These are phyloP conservation scores for Conger conger DNA, from an alignment of 2,113 vertebrate species.

Conservation along the genomic window DNA sequence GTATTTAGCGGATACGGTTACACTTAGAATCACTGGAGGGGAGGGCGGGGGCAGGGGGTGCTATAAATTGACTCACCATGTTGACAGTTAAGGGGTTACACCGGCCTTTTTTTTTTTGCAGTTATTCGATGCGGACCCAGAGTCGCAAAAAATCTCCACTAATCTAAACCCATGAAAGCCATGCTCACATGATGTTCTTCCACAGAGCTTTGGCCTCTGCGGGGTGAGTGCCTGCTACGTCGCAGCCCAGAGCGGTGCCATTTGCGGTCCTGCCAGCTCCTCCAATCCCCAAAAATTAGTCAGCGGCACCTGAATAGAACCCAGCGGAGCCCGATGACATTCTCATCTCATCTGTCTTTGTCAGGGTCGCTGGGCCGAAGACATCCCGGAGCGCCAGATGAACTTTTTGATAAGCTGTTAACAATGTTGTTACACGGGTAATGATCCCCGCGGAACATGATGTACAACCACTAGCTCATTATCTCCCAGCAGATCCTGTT, in stretches of 20 bases:
- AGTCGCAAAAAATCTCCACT: conserved; percentile 20
- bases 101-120: conserved; percentile 52
- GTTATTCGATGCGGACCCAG: conserved; percentile 13
- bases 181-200: background rate
- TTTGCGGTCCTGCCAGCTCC: conserved; percentile 3
- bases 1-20: conserved; percentile 50
- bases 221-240: background rate
- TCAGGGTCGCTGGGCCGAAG: conserved; percentile 45
- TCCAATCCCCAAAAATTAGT: conserved; percentile 50
- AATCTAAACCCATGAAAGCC: conserved; percentile 25
- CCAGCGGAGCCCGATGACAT: conserved; percentile 45
- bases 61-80: conserved; percentile 56
- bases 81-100: conserved; percentile 54
- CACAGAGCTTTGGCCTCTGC: background rate
- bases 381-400: conserved; percentile 59
- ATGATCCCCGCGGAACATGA: conserved; percentile 55
- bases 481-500: conserved; percentile 33
- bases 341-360: conserved; percentile 58
- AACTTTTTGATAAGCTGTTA: conserved; percentile 73
- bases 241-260: background rate
- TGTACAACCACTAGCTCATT: conserved; percentile 36
- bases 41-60: conserved; percentile 33
- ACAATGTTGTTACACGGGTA: conserved; percentile 68
- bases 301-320: background rate
- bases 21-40: conserved; percentile 49